phyloP scores from a whole-genome alignment of 2,113 vertebrate genomes.

The Cheirogaleus medius region DNA sequence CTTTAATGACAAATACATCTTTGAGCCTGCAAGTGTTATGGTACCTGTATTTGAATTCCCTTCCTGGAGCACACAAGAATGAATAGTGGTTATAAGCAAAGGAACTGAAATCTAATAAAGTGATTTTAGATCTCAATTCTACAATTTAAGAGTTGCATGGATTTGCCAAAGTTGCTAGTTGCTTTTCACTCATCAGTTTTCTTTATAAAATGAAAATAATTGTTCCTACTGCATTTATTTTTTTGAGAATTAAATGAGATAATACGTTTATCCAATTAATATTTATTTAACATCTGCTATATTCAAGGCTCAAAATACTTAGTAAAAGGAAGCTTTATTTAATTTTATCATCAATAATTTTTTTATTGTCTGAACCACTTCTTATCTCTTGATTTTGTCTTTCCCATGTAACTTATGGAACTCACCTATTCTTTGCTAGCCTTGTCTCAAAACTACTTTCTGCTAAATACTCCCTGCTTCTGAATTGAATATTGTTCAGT shows the following conservation, averaged over 20 bases:
- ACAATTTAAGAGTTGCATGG: background rate
- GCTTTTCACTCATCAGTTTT: background rate
- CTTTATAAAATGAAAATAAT: background rate
- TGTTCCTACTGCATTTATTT: background rate
- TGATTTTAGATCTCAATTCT: background rate
- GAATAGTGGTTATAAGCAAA: background rate
- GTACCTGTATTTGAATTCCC: background rate
- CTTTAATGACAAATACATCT: background rate
- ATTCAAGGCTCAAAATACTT: background rate
- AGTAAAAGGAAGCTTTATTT: background rate
- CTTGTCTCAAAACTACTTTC: background rate
- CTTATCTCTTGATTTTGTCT: background rate
- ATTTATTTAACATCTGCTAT: background rate
- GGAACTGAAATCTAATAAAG: background rate
- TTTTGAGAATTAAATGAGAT: background rate
- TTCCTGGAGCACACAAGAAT: background rate
- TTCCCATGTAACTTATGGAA: accelerated
- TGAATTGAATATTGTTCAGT: background rate
- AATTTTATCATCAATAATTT: background rate
- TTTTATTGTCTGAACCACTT: background rate
- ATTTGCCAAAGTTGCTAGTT: background rate
- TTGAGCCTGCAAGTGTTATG: background rate
- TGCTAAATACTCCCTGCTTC: background rate
- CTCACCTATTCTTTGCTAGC: background rate
- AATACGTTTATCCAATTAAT: background rate